Evolutionary conservation across 1,140 invertebrate genomes (phyloP).

Genomic region (Musca domestica): DNA sequence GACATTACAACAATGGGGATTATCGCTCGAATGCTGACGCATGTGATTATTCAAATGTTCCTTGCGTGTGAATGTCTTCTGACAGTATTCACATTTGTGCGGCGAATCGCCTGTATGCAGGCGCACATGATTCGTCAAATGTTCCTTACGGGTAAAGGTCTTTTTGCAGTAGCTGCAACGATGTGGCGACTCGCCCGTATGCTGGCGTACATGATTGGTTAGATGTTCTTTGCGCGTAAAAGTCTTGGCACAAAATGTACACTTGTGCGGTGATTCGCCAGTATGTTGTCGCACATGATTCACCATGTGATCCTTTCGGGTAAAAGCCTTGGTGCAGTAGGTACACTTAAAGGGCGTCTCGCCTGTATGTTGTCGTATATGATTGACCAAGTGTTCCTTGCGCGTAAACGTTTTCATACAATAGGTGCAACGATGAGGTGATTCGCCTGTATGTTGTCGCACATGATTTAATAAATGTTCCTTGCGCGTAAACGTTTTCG

Average conservation of each 20-base stretch:
- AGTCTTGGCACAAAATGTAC: slow-evolving; percentile 76
- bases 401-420: slow-evolving; percentile 72
- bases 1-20: slow-evolving; percentile 76
- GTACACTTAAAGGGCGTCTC: slow-evolving; percentile 84
- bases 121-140: slow-evolving; percentile 84
- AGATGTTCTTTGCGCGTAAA: slow-evolving; percentile 74
- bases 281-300: slow-evolving; percentile 85
- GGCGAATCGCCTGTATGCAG: slow-evolving; percentile 73
- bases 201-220: slow-evolving; percentile 68
- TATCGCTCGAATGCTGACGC: slow-evolving; percentile 72
- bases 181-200: slow-evolving; percentile 77
- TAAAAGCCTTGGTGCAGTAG: slow-evolving; percentile 83
- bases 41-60: slow-evolving; percentile 77
- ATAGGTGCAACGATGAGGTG: slow-evolving; percentile 62
- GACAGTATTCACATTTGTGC: slow-evolving; percentile 78
- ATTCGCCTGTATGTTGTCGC: slow-evolving; percentile 71
- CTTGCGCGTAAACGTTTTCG: slow-evolving; percentile 79
- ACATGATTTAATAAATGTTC: slow-evolving; percentile 81
- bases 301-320: slow-evolving; percentile 72
- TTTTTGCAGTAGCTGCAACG: slow-evolving; percentile 74
- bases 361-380: slow-evolving; percentile 77
- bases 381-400: slow-evolving; percentile 78
- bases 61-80: slow-evolving; percentile 80
- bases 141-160: slow-evolving; percentile 81
- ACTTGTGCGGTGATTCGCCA: slow-evolving; percentile 76